Evolutionary conservation across 1,140 invertebrate genomes (phyloP), one percentile per base, ranked within the genome.

Genomic region (Parapsyche elsis): DNA sequence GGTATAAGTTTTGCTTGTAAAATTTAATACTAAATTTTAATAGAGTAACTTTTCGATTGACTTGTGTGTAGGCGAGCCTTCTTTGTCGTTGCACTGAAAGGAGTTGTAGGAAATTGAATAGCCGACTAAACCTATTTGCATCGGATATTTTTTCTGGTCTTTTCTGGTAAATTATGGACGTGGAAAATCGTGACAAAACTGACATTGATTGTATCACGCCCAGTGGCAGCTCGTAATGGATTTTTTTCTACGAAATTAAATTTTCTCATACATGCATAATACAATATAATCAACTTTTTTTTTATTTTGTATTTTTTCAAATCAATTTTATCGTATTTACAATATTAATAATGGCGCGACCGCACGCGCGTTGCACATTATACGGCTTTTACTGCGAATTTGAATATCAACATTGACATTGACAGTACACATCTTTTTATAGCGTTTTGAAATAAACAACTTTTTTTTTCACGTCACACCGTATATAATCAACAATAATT

Each of bases 71-170:
- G 24, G 59, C 76, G 21, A 26, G 49, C 59, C 59, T 38, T 76
- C 45, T 19, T 64, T 53, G 59, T 23, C 59, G 61, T 24, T 45
- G 16, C 30, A 78, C 19, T 53, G 44, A 71, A 77, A 74, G 53
- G 57, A 49, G 16, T 59, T 74, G 67, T 44, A 74, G 76, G 76
- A 81, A 81, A 81, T 81, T 78, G 80, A 78, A 80, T 80, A 57
- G 73, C 44, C 79, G 76, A 70, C 45, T 80, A 70, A 81, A 74
- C 71, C 38, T 78, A 78, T 81, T 81, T 81, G 80, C 80, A 81
- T 81, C 67, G 64, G 53, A 80, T 77, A 77, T 14, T 77, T 67
- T 67, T 81, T 77, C 57, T 77, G 76, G 53, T 21, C 24, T 64
- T 81, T 61, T 77, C 67, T 45, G 14, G 49, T 71, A 53, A 76